Evolutionary conservation across 2,797 vertebrate species (phyloP).

Genomic region (Octomys mimax): DNA sequence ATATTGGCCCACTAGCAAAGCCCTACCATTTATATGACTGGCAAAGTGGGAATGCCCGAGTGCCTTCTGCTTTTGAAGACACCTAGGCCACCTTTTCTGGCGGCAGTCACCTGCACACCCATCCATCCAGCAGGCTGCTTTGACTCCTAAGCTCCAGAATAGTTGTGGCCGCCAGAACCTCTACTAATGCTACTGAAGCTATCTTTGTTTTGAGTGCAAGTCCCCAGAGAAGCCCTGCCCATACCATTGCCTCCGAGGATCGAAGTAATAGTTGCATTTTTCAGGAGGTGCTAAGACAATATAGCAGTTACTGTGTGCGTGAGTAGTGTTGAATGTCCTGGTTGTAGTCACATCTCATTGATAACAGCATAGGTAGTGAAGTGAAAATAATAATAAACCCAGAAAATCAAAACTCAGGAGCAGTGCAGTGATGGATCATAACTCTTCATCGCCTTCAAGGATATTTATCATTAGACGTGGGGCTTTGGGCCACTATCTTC

Average conservation of each 20-base stretch:
- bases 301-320: not conserved
- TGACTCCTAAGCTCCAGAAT: not conserved
- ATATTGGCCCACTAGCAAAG: not conserved
- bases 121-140: not conserved
- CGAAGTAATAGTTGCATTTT: slow-evolving; percentile 41
- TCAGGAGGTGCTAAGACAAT: not conserved
- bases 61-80: not conserved
- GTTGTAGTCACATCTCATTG: not conserved
- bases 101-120: not conserved
- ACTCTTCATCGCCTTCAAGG: not conserved
- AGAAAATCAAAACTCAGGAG: not conserved
- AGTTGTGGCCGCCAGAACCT: not conserved
- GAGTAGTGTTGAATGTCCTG: not conserved
- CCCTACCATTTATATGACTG: not conserved
- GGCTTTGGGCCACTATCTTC: not conserved
- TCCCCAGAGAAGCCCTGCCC: not conserved
- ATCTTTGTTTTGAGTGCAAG: not conserved
- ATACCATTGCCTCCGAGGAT: not conserved
- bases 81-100: not conserved
- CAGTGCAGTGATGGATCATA: not conserved
- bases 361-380: not conserved
- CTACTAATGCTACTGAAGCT: not conserved
- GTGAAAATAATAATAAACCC: not conserved
- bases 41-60: not conserved
- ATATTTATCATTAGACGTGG: not conserved